A percentile compares a stretch with the other conserved stretches of the same genome.
These are phyloP conservation scores for Tursiops truncatus DNA, from an alignment of 2,113 vertebrate genomes.

Conservation along the genomic window DNA sequence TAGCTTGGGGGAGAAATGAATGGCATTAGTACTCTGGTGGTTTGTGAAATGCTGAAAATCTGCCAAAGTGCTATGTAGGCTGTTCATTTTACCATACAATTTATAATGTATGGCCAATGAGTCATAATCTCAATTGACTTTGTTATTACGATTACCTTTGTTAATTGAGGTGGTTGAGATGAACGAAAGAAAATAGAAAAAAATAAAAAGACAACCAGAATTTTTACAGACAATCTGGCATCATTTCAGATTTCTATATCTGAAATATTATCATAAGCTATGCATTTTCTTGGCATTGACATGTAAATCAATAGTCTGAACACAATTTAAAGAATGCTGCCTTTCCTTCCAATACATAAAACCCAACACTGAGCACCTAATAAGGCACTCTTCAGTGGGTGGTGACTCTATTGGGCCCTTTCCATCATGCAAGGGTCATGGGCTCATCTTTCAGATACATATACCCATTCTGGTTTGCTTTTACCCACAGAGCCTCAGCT, in stretches of 20 bases:
- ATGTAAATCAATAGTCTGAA: slow-evolving; percentile 74
- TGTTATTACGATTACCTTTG: not conserved
- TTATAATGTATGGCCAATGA: not conserved
- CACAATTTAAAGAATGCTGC: slow-evolving; percentile 68
- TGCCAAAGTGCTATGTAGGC: not conserved
- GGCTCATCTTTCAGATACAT: not conserved
- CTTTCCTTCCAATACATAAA: slow-evolving; percentile 4
- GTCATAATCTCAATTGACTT: not conserved
- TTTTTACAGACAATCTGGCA: slow-evolving; percentile 67
- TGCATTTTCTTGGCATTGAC: slow-evolving; percentile 73
- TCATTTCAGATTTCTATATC: slow-evolving; percentile 69
- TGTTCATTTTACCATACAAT: not conserved
- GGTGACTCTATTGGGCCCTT: not conserved
- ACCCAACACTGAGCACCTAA: not conserved
- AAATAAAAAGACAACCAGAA: not conserved
- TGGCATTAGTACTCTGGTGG: not conserved
- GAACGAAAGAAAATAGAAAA: slow-evolving; percentile 36
- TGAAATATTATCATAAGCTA: slow-evolving; percentile 44
- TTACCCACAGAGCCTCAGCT: not conserved
- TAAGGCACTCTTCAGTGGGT: not conserved
- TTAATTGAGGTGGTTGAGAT: not conserved
- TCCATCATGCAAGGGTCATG: not conserved
- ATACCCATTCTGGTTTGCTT: not conserved
- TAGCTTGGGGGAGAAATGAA: not conserved
- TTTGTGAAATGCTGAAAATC: not conserved